A percentile compares a stretch with the other conserved stretches of the same genome.
phyloP scores from a whole-genome alignment of 2,888 invertebrate genomes.

The Andrena trimmerana region DNA sequence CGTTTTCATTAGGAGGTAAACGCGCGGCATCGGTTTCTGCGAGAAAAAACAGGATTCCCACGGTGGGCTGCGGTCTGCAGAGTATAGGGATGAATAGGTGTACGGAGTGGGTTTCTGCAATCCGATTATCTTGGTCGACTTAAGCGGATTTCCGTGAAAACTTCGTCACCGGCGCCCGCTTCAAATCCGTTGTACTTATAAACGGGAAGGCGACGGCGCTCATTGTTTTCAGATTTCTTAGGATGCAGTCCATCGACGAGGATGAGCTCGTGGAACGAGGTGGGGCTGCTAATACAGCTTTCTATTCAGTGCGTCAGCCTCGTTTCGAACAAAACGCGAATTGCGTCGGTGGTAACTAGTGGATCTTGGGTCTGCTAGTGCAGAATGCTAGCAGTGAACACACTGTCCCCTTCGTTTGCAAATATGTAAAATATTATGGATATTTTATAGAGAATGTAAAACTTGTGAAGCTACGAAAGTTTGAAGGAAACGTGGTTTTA shows the following conservation, averaged over 20 bases:
- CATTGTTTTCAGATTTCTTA: constrained; percentile 49
- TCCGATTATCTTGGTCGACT: constrained; percentile 73
- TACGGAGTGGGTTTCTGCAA: constrained; percentile 62
- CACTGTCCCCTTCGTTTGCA: no score
- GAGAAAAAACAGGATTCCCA: constrained; percentile 11
- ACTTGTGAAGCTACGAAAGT: neutral
- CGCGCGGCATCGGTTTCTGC: constrained; percentile 18
- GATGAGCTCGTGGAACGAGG: neutral
- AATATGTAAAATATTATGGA: no score
- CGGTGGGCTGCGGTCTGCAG: constrained; percentile 47
- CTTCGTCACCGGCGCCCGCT: constrained; percentile 49
- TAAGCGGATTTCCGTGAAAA: constrained; percentile 72
- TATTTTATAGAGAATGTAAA: no score
- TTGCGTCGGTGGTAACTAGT: no score
- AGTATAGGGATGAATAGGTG: constrained; percentile 42
- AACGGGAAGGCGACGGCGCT: constrained; percentile 54
- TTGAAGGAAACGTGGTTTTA: neutral
- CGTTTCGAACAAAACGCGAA: neutral
- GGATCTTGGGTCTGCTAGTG: no score
- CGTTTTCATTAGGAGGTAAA: constrained; percentile 26
- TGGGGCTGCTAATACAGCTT: neutral
- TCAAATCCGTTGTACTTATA: constrained; percentile 58
- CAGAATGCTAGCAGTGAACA: no score
- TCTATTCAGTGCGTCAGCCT: neutral
- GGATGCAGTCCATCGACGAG: constrained; percentile 2